Base-by-base conservation (phyloP, 1,140 invertebrate genomes). In the Zaprionus davidi region DNA sequence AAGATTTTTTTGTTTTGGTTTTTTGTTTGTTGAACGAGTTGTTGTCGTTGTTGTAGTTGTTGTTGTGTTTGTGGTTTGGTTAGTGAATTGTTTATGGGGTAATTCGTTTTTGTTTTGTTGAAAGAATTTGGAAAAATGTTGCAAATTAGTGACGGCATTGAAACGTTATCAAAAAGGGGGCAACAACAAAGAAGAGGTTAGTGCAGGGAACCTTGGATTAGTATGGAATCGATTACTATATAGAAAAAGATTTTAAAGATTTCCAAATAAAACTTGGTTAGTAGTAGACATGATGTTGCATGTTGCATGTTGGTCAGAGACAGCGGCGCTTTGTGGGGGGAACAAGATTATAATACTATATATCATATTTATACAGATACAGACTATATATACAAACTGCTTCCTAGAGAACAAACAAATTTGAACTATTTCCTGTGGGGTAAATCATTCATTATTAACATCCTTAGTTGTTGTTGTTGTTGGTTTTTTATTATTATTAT, bases 111-210 rank as follows among this genome's bases (percentile, higher is more conserved):
- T 58, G 31, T 34, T 17, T 46, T 60, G 26, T n/a, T 49, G 77
- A 73, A 73, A 85, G 53, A 87, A 88, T 87, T 87, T 87, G 74
- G 81, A 87, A 87, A 87, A 87, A 88, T 83, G 62, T 87, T 75
- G 24, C 60, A 11, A 34, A 87, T 87, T 87, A 84, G 82, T 84
- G 67, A 81, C 57, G 71, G 59, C 53, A 82, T 81, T 81, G 31
- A 69, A 76, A 26, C 38, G 55, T 38, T 44, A 63, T 69, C 7
- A 28, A 44, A 41, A 60, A 44, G 13, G 38, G 24, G 26, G 12
- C 31, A 41, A 46, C 31, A 56, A 38, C 31, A 13, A 17, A 58
- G 51, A 44, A 58, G 13, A n/a, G 22, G 58, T 64, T 71, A 59
- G 53, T 69, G 24, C 36, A 22, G 36, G 36, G 62, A 36, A 55